These are phyloP conservation scores for Ailurus styani DNA, from an alignment of 2,113 vertebrate genomes.

Conservation along the genomic window DNA sequence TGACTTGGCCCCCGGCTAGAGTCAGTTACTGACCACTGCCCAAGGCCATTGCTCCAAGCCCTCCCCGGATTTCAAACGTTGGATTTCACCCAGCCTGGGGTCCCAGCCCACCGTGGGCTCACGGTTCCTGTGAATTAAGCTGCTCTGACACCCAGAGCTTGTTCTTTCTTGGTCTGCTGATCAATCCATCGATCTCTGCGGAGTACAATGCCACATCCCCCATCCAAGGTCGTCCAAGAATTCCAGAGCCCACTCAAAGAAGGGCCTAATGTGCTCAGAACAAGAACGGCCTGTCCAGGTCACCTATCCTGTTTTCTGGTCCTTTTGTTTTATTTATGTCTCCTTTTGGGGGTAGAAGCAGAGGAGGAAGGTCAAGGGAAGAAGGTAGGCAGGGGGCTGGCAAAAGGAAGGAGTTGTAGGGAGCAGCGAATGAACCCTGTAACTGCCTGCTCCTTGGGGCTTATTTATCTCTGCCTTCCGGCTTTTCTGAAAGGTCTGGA, in stretches of 20 bases:
- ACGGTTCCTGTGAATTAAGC: not conserved
- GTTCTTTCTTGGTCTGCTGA: not conserved
- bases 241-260: not conserved
- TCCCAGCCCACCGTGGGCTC: not conserved
- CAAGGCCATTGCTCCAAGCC: not conserved
- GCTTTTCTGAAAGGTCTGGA: not conserved
- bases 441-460: not conserved
- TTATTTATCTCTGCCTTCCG: not conserved
- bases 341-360: not conserved
- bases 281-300: not conserved
- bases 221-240: not conserved
- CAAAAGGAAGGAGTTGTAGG: not conserved
- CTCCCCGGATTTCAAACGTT: not conserved
- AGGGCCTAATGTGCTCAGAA: not conserved
- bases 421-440: not conserved
- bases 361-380: not conserved
- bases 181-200: not conserved
- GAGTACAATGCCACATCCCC: not conserved
- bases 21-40: not conserved
- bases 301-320: not conserved
- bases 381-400: not conserved
- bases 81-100: not conserved
- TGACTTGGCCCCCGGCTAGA: not conserved
- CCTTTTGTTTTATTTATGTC: not conserved
- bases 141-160: not conserved